Conservation (phyloP, 2,888 invertebrate species). For the Sericinus montela region DNA sequence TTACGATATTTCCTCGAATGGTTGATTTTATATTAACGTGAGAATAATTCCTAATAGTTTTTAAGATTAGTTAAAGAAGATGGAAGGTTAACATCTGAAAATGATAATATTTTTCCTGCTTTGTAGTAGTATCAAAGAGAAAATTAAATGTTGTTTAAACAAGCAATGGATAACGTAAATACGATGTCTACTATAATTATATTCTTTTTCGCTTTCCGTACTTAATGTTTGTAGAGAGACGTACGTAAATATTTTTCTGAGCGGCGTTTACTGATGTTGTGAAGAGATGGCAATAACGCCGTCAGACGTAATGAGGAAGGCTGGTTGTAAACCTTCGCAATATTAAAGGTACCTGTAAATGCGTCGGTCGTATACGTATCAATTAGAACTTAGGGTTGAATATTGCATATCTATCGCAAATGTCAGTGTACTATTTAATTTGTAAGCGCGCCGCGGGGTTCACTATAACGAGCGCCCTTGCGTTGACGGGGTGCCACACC, state of each 20-base stretch:
- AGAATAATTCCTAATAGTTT: too few species aligned
- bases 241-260: conserved; percentile 68
- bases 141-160: conserved; percentile 19
- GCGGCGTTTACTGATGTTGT: conserved; percentile 60
- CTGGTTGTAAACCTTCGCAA: conserved; percentile 46
- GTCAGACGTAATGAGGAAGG: conserved; percentile 68
- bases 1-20: too few species aligned
- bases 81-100: too few species aligned
- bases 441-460: conserved; percentile 58
- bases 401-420: conserved; percentile 35
- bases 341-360: conserved; percentile 22
- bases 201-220: conserved; percentile 22
- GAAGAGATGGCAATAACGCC: conserved; percentile 60
- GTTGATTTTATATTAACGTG: too few species aligned
- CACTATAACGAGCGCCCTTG: conserved; percentile 57
- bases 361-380: conserved; percentile 10
- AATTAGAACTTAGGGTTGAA: conserved; percentile 41
- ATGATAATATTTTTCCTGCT: not conserved
- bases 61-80: too few species aligned
- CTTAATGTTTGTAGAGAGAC: conserved; percentile 47
- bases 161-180: conserved; percentile 17
- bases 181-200: conserved; percentile 22
- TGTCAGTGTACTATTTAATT: conserved; percentile 42
- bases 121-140: not conserved
- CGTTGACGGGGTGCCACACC: conserved; percentile 48